phyloP scores from a whole-genome alignment of 2,888 invertebrate species.

The Nasonovia ribisnigri region DNA sequence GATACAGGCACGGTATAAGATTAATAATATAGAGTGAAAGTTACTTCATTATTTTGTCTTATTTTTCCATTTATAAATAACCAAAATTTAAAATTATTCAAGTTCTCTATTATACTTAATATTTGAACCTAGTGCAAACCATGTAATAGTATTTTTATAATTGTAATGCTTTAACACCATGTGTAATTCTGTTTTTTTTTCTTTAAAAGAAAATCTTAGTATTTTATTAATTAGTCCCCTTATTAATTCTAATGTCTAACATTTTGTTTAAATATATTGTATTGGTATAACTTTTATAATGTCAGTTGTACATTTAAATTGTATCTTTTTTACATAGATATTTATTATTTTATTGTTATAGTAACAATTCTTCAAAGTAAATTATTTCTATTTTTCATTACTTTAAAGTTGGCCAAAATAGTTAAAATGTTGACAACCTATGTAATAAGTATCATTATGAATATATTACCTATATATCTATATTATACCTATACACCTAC shows the following conservation, averaged over 20 bases:
- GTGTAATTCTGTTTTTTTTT: not conserved
- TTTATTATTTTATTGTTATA: not conserved
- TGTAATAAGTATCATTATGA: not conserved
- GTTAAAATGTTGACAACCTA: not conserved
- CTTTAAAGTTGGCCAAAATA: not conserved
- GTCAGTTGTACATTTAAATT: not conserved
- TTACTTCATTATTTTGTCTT: not conserved
- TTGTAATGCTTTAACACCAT: not conserved
- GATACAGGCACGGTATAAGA: not conserved
- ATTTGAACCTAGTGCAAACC: not conserved
- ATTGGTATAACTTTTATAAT: not conserved
- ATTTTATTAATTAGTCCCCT: not conserved
- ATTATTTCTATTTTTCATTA: not conserved
- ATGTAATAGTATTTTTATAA: not conserved
- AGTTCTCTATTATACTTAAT: not conserved
- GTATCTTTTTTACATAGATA: not conserved
- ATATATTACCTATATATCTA: not conserved
- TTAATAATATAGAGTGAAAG: not conserved
- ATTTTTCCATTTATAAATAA: not conserved
- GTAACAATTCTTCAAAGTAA: not conserved
- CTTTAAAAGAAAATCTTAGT: not conserved
- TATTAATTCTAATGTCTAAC: not conserved
- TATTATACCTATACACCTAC: not conserved
- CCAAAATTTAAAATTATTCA: not conserved
- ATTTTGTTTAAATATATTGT: not conserved